Percentiles rank a stretch among this genome's conserved stretches.
phyloP scores from a whole-genome alignment of 2,113 vertebrate genomes.

The Elgaria multicarinata region DNA sequence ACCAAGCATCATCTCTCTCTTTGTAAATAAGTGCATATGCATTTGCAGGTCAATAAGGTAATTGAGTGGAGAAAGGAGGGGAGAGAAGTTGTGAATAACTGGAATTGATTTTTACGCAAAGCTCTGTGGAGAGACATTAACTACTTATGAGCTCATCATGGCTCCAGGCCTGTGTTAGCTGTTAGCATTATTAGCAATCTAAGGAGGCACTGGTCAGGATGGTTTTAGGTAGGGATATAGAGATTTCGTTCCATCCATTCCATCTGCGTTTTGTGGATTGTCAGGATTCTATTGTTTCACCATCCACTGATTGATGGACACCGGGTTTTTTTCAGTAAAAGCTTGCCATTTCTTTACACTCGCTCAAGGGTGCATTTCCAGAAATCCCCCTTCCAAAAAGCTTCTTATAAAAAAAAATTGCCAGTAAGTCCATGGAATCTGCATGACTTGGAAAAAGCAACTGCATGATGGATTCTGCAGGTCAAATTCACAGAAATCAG shows the following conservation, averaged over 20 bases:
- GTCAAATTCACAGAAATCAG: no score
- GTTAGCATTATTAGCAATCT: not conserved
- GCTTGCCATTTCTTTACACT: no score
- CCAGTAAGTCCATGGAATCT: no score
- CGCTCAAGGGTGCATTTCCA: no score
- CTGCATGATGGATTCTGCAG: no score
- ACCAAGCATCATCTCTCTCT: constrained; percentile 46
- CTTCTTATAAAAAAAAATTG: no score
- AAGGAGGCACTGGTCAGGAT: not conserved
- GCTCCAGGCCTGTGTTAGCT: constrained; percentile 9
- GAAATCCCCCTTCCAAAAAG: no score
- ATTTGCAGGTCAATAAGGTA: constrained; percentile 73
- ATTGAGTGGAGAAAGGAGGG: constrained; percentile 67
- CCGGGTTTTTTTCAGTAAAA: no score
- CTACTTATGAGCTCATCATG: constrained; percentile 16
- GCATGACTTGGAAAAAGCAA: no score
- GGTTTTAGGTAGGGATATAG: not conserved
- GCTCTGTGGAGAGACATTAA: constrained; percentile 54
- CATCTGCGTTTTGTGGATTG: no score
- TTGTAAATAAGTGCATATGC: constrained; percentile 56
- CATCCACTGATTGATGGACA: no score
- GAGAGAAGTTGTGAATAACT: constrained; percentile 65
- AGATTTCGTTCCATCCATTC: not conserved
- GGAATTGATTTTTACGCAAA: constrained; percentile 68
- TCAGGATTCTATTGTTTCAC: no score